A percentile compares a stretch with the other conserved stretches of the same genome.
Evolutionary conservation across 2,888 invertebrate species (phyloP).

Genomic region (Pollenia amentaria): DNA sequence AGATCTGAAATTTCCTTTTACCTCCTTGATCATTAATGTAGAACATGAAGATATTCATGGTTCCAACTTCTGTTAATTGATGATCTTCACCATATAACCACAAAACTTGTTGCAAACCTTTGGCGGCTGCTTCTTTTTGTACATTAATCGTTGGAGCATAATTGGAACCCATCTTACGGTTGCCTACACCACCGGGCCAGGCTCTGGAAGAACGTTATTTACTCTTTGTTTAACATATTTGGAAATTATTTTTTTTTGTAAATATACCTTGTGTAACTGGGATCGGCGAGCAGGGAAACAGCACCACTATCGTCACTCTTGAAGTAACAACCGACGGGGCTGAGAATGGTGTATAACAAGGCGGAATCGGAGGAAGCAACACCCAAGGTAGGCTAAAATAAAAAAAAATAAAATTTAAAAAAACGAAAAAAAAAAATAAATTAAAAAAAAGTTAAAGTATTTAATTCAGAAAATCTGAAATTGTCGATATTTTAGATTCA

Average conservation of each 20-base stretch:
- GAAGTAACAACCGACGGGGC: constrained; percentile 98
- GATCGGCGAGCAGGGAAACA: constrained; percentile 96
- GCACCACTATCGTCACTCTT: constrained; percentile 88
- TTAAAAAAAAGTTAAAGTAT: neutral
- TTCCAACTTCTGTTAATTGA: constrained; percentile 97
- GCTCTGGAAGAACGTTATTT: constrained; percentile 85
- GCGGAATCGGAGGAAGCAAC: constrained; percentile 95
- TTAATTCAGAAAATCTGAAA: neutral
- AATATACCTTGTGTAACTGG: constrained; percentile 88
- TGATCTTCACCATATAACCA: constrained; percentile 98
- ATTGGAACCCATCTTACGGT: constrained; percentile 97
- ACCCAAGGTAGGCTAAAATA: constrained; percentile 93
- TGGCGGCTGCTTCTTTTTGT: constrained; percentile 90
- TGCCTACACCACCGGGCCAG: constrained; percentile 98
- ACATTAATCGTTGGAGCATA: constrained; percentile 94
- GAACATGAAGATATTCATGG: constrained; percentile 98
- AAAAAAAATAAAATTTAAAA: constrained; percentile 44
- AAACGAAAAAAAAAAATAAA: constrained; percentile 2
- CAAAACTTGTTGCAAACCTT: constrained; percentile 96
- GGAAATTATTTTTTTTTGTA: too few species aligned
- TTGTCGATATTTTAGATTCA: too few species aligned
- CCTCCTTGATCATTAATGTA: constrained; percentile 95
- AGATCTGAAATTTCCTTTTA: constrained; percentile 83
- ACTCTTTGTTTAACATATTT: too few species aligned
- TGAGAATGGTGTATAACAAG: constrained; percentile 94